Base-by-base conservation (phyloP, 2,113 vertebrate species). In the Microcebus jonahi region DNA sequence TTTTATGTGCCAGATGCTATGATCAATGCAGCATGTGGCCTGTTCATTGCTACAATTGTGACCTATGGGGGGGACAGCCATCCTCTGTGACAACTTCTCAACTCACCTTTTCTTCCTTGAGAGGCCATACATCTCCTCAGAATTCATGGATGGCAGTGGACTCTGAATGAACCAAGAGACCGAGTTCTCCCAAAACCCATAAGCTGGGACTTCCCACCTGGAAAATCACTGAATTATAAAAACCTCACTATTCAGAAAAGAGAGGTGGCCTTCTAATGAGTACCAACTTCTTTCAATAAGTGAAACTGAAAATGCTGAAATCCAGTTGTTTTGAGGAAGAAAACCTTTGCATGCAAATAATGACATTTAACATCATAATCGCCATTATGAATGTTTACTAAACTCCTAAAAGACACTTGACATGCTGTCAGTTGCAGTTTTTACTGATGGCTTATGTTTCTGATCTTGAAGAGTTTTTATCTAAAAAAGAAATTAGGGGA, bases 51-150 rank as follows among this genome's bases (percentile, higher is more conserved):
- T 61, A 31, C 57, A 55, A 55, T 81, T 92, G 63, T 97, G 79
- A 97, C 63, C 71, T 80, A 1, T 10, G 12, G n/a, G 59, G 71
- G 25, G 25, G 31, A 67, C 88, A 8, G 4, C 67, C 59, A 84
- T 55, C 65, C 2, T 90, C 76, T 94, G 31, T 97, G 94, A 92
- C 94, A 91, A 18, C 84, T 67, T 75, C 48, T 85, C 68, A 42
- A 1, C 29, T 85, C 45, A 14, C 29, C 34, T 67, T 88, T 18
- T 71, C 18, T 65, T 6, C 39, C 13, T 36, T 20, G 39, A 59
- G 59, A 25, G 25, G 8, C 59, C 50, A 48, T 12, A 50, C 34
- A 75, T 34, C 61, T 59, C 42, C 53, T 81, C 13, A 31, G 39
- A 71, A 80, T 4, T 3, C 20, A 20, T 31, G 23, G n/a, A 45